Base-by-base conservation (phyloP, 2,113 vertebrate genomes). In the Craseonycteris thonglongyai region DNA sequence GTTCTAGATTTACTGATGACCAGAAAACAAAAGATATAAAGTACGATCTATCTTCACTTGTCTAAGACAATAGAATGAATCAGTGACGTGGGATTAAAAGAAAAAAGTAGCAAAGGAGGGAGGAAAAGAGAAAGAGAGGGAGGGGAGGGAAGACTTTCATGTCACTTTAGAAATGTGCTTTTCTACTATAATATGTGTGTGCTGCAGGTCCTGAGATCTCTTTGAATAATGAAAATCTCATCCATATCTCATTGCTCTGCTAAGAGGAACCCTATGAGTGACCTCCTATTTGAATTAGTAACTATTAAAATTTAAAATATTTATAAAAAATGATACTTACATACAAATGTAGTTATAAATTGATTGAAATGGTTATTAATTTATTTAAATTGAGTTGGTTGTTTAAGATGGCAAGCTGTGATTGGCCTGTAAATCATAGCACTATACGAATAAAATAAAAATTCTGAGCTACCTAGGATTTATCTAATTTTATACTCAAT, bases 401-500 rank as follows among this genome's bases (percentile, higher is more conserved):
- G 59, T 90, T 90, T 76, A 40, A 94, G 96, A 92, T 69, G 51
- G n/a, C 40, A 90, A 54, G 26, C 26, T 49, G 38, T 72, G 33
- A 76, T 51, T 92, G 65, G 18, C 49, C 49, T 94, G 84, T 88
- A 97, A 94, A 76, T 96, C 54, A 51, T 51, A 16, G 18, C 6
- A 18, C 18, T 51, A 51, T 71, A 81, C 4, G 78, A 95, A 83
- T 92, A 92, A 91, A 91, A 83, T 68, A 40, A 80, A 91, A 91
- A 28, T 79, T 93, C 90, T 94, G n/a, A 82, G 68, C 81, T 82
- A 63, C 33, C 71, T 68, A 79, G 88, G 61, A 92, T 90, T 92
- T 86, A 80, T 71, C 68, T 51, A 82, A 9, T 86, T 92, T 96
- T 95, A 90, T 96, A 78, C 49, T 95, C 92, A 91, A 58, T 78